Evolutionary conservation across 2,113 vertebrate species (phyloP).

Genomic region (Scortum barcoo): DNA sequence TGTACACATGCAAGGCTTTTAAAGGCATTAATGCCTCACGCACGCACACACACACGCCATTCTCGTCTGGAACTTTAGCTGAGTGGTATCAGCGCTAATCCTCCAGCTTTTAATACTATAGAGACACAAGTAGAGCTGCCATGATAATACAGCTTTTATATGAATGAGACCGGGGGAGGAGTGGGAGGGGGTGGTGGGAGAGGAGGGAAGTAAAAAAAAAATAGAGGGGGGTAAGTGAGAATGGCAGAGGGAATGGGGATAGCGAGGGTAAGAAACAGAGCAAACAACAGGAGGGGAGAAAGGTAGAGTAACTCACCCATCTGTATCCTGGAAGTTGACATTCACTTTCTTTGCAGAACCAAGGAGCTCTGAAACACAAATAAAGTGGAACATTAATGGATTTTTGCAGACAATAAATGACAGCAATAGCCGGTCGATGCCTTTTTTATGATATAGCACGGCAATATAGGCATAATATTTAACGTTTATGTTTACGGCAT

Average conservation of each 20-base stretch:
- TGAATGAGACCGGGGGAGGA: constrained; percentile 13
- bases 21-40: constrained; percentile 13
- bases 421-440: neutral
- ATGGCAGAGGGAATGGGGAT: neutral
- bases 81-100: constrained; percentile 50
- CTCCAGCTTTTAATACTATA: constrained; percentile 31
- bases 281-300: neutral
- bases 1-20: constrained; percentile 24
- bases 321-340: constrained; percentile 87
- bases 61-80: constrained; percentile 1
- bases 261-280: neutral
- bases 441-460: neutral
- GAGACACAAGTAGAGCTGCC: constrained; percentile 19
- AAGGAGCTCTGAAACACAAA: constrained; percentile 82
- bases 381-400: constrained; percentile 25
- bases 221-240: neutral
- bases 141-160: constrained; percentile 39
- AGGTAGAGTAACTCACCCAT: constrained; percentile 79
- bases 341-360: constrained; percentile 87
- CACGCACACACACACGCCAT: neutral
- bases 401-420: constrained; percentile 10
- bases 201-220: constrained; percentile 16
- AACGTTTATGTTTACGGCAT: neutral
- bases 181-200: neutral
- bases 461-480: neutral